These are phyloP conservation scores for Geophilus truncorum DNA, from an alignment of 2,888 invertebrate genomes.

Conservation along the genomic window DNA sequence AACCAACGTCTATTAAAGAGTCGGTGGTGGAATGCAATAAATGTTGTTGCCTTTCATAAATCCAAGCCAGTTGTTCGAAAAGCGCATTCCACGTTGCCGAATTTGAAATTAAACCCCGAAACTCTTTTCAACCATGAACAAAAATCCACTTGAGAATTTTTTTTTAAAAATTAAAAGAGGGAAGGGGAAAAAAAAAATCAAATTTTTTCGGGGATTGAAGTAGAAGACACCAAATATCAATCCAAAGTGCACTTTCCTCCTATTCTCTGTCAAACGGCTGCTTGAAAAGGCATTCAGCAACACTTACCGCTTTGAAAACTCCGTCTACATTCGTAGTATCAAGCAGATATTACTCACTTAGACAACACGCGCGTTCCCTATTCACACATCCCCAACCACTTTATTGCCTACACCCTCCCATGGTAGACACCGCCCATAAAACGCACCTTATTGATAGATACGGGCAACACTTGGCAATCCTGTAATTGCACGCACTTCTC, in stretches of 20 bases:
- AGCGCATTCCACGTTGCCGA: background rate
- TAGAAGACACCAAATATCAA: background rate
- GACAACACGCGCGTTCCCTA: background rate
- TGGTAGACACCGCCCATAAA: background rate
- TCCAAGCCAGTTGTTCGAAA: background rate
- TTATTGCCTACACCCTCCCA: background rate
- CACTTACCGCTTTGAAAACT: background rate
- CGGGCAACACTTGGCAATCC: background rate
- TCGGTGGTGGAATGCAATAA: too few species aligned
- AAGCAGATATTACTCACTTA: background rate
- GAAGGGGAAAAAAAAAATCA: background rate
- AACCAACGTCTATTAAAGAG: too few species aligned
- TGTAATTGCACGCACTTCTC: background rate
- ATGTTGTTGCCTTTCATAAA: background rate
- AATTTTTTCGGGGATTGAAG: background rate
- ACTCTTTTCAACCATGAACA: background rate
- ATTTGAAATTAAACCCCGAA: background rate
- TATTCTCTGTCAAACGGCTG: background rate
- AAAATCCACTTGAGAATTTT: background rate
- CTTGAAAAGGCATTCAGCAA: background rate
- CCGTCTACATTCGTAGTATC: background rate
- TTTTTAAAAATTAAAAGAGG: too few species aligned
- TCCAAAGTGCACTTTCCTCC: background rate
- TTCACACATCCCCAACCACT: background rate
- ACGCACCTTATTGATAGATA: background rate